Evolutionary conservation across 2,113 vertebrate genomes (phyloP), one percentile per base, ranked within the genome.

Genomic region (Thunnus thynnus): DNA sequence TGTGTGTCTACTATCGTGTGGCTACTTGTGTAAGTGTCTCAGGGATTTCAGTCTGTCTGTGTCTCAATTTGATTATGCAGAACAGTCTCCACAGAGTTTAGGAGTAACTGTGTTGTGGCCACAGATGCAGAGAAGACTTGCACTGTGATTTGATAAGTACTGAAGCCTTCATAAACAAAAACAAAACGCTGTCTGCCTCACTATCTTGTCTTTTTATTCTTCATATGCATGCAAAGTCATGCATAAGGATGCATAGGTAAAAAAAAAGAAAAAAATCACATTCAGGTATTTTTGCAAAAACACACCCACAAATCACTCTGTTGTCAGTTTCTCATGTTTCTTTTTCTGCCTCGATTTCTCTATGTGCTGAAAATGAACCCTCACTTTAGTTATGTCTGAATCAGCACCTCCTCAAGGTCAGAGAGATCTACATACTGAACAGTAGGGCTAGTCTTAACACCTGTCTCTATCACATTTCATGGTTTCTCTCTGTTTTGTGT

Each of bases 371-470:
- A 85, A 82, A 73, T 4, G 18, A 82, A 62, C 79, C 61, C 78
- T 70, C 51, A 36, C 50, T 62, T 5, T 18, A 55, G 61, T 66
- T 72, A 75, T 52, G 20, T 73, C 58, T 81, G 81, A 86, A 71
- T 85, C 83, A 88, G 87, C 83, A 74, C 5, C 62, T 80, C 12
- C 9, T 72, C 48, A 84, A 89, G 86, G 88, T 86, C 83, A 86
- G 18, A 7, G 54, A 36, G 18, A 51, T 61, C 14, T 18, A 46
- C 9, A 32, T 16, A 16, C 52, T 63, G 65, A 44, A 46, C 46
- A 46, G 22, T 8, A 9, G n/a, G 18, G 18, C 22, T 20, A 55
- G 54, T 55, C 20, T 55, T 17, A 55, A 41, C 7, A 41, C 9
- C 36, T 41, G 9, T 41, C 36, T 56, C n/a, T 56, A 56, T 56